phyloP scores from a whole-genome alignment of 2,797 vertebrate genomes.

The Passerculus sandwichensis region DNA sequence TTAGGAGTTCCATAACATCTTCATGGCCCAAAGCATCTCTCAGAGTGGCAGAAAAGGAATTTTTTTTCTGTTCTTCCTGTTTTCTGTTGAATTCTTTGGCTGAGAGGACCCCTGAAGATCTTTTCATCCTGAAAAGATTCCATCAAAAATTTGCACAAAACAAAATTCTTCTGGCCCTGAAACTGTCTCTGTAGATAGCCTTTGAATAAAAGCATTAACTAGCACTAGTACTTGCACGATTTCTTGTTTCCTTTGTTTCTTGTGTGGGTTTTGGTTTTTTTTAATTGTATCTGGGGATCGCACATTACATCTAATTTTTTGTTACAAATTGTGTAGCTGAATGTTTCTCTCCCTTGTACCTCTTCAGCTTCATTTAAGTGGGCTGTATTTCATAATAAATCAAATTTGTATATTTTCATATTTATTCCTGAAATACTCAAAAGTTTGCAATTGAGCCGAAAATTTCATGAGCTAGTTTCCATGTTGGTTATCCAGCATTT shows the following conservation, averaged over 20 bases:
- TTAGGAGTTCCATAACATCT: background rate
- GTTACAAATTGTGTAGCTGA: background rate
- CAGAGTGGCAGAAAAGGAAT: background rate
- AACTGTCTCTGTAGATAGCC: background rate
- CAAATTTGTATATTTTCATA: background rate
- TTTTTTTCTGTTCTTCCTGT: background rate
- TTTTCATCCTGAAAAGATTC: background rate
- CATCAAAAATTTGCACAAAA: background rate
- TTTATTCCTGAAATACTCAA: background rate
- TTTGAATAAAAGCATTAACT: background rate
- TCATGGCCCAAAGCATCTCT: background rate
- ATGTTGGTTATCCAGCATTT: background rate
- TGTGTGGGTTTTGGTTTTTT: background rate
- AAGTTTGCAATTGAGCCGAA: background rate
- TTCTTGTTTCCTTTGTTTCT: background rate
- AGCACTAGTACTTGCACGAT: background rate
- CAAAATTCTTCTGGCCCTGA: background rate
- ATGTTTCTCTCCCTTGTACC: background rate
- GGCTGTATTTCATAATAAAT: background rate
- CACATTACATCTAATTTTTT: background rate
- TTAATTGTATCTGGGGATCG: background rate
- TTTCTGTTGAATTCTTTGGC: background rate
- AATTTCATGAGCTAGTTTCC: background rate
- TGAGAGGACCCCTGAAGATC: background rate
- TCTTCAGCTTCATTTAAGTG: background rate